Conservation (phyloP, 2,113 vertebrate genomes). For the Tinamus guttatus region DNA sequence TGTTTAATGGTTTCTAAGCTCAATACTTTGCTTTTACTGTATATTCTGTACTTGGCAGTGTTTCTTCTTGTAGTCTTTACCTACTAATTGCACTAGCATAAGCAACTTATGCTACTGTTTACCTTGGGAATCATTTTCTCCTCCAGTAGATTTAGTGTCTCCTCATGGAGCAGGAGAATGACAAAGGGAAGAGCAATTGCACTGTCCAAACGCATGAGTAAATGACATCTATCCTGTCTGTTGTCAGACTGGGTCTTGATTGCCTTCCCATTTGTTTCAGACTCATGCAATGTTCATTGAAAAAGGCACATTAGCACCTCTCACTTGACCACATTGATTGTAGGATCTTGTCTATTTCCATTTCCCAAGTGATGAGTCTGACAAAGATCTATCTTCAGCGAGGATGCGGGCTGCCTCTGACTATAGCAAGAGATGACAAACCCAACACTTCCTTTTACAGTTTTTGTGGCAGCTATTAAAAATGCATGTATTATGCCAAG, state of each 20-base stretch:
- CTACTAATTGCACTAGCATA: not conserved
- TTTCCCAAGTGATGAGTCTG: not conserved
- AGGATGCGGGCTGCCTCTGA: not conserved
- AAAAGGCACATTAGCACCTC: not conserved
- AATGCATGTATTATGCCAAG: not conserved
- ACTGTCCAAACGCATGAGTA: not conserved
- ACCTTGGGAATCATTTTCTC: not conserved
- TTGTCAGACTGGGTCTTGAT: not conserved
- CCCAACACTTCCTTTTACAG: not conserved
- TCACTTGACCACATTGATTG: not conserved
- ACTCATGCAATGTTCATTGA: not conserved
- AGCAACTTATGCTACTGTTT: not conserved
- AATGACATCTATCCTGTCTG: not conserved
- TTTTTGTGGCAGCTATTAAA: not conserved
- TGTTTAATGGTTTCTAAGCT: not conserved
- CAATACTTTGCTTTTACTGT: not conserved
- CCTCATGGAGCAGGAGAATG: not conserved
- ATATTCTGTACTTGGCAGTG: not conserved
- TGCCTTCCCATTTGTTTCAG: not conserved
- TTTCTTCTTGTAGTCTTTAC: not conserved
- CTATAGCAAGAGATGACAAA: not conserved
- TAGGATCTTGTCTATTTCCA: not conserved
- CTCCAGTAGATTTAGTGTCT: not conserved
- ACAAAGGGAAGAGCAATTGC: not conserved
- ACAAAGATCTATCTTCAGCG: not conserved